Evolutionary conservation across 2,797 vertebrate species (phyloP).

Genomic region (Luscinia megarhynchos): DNA sequence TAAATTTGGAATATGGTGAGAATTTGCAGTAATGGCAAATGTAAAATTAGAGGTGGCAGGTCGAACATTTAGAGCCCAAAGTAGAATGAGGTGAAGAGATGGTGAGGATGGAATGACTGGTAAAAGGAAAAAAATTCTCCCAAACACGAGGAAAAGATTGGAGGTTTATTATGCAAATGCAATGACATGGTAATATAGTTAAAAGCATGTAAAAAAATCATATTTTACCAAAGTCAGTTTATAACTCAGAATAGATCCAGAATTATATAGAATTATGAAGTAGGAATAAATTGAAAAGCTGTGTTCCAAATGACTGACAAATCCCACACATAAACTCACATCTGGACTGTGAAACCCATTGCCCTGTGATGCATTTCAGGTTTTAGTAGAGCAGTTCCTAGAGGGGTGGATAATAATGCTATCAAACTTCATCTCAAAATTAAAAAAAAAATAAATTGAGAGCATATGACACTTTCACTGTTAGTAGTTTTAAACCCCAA

Average conservation of each 20-base stretch:
- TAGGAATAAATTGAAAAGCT: neutral
- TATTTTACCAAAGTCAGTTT: neutral
- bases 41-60: neutral
- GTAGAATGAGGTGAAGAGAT: neutral
- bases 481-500: neutral
- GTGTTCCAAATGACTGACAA: neutral
- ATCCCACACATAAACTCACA: neutral
- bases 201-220: conserved; percentile 10
- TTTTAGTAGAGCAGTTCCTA: neutral
- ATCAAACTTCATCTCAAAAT: neutral
- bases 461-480: neutral
- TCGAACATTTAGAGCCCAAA: neutral
- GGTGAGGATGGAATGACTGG: neutral
- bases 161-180: neutral
- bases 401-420: neutral
- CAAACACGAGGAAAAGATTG: neutral
- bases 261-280: neutral
- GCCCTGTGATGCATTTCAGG: neutral
- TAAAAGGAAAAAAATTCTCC: neutral
- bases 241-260: neutral
- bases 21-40: neutral
- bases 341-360: neutral
- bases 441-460: neutral
- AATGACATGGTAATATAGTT: neutral
- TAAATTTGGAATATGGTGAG: neutral